Evolutionary conservation across 2,888 invertebrate genomes (phyloP), one percentile per base, ranked within the genome.

Genomic region (Thymelicus acteon): DNA sequence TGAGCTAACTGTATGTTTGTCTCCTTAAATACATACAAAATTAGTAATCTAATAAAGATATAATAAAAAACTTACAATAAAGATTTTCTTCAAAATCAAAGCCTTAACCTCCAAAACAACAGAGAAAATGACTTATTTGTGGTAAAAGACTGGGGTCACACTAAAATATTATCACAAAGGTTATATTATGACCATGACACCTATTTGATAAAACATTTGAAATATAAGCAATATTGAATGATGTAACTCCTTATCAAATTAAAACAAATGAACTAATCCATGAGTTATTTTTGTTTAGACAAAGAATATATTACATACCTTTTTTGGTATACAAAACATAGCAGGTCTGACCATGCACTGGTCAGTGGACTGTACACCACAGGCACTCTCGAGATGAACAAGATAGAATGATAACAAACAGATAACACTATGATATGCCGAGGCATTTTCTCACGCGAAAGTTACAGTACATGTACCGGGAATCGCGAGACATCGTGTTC

Each of bases 401-500:
- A 82, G 86, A 89, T 87, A 78, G 74, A 80, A 80, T 80, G 91
- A 90, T 92, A 92, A 87, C 82, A 82, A 79, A 76, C 74, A 84
- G 92, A 91, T 92, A 93, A 89, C 84, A 85, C 72, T 77, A 76
- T 88, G 92, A 93, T 92, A 91, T 91, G 78, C 85, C 77, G 75
- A 75, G 80, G 79, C 82, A 81, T 84, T 83, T 77, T 78, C 77
- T 75, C 75, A 75, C 72, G 77, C 76, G 78, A 74, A 68, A 72
- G 31, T 37, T 65, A 52, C 57, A 40, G 44, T 44, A 44, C 19
- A 75, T 72, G 75, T 73, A 77, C 75, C 49, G 64, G 47, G 31
- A 71, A 69, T 77, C 70, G 74, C 74, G 75, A 19, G 61, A 76
- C 80, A 79, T 75, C 71, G 78, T 82, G 79, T 79, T 54, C 13